phyloP scores from a whole-genome alignment of 2,888 invertebrate genomes.

The Amphimallon solstitiale region DNA sequence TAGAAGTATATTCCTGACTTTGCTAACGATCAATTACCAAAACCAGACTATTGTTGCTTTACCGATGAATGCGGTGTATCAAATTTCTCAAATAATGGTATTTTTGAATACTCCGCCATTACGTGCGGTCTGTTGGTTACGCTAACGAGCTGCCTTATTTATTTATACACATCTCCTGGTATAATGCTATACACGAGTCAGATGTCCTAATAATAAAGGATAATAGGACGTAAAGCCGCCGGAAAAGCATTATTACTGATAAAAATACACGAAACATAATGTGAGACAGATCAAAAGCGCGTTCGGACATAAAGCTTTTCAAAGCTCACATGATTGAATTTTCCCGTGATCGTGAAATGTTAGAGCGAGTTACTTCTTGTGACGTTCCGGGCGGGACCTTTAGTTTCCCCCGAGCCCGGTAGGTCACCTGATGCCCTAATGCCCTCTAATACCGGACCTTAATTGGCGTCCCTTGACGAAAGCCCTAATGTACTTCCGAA shows the following conservation, averaged over 20 bases:
- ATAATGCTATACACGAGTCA: not conserved
- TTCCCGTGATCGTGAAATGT: slow-evolving; percentile 38
- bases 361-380: slow-evolving; percentile 26
- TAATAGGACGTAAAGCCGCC: slow-evolving; percentile 52
- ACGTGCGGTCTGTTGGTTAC: slow-evolving; percentile 52
- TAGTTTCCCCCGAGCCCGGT: slow-evolving; percentile 38
- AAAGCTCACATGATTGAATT: slow-evolving; percentile 52
- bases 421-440: slow-evolving; percentile 49
- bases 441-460: slow-evolving; percentile 44
- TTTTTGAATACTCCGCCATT: slow-evolving; percentile 42
- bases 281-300: slow-evolving; percentile 54
- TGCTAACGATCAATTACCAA: slow-evolving; percentile 51
- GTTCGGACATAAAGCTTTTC: slow-evolving; percentile 47
- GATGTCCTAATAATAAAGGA: slow-evolving; percentile 51
- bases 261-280: slow-evolving; percentile 52
- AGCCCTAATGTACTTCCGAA: slow-evolving; percentile 36
- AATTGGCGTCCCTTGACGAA: slow-evolving; percentile 42
- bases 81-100: slow-evolving; percentile 49
- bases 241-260: slow-evolving; percentile 46
- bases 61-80: slow-evolving; percentile 53
- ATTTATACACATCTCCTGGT: slow-evolving; percentile 40
- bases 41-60: slow-evolving; percentile 51
- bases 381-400: slow-evolving; percentile 2
- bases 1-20: slow-evolving; percentile 16
- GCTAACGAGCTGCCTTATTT: slow-evolving; percentile 56